Conservation (phyloP, 2,888 invertebrate species). For the Petrophora chlorosata region DNA sequence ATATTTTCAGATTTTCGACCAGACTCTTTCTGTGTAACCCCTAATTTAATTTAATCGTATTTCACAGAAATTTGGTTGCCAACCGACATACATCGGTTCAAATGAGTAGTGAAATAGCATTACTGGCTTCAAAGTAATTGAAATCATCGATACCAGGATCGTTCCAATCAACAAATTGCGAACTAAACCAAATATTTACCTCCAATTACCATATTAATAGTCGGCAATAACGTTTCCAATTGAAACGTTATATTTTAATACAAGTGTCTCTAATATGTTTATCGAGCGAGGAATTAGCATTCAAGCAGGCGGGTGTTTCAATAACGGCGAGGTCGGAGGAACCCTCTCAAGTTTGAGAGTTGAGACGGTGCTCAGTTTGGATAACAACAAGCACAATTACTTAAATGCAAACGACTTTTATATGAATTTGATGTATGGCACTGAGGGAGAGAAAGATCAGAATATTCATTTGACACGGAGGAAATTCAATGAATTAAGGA, state of each 20-base stretch:
- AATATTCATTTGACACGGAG: conserved; percentile 28
- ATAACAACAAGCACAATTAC: conserved; percentile 50
- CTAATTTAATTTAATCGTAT: too few relatives aligned
- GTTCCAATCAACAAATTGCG: conserved; percentile 22
- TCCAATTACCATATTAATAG: conserved; percentile 29
- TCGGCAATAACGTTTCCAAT: conserved; percentile 35
- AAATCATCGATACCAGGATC: conserved; percentile 10
- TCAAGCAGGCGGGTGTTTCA: conserved; percentile 47
- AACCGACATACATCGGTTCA: not conserved
- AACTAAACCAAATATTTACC: conserved; percentile 29
- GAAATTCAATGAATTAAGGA: conserved; percentile 22
- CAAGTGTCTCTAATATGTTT: conserved; percentile 44
- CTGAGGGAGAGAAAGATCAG: conserved; percentile 20
- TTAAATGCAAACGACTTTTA: conserved; percentile 44
- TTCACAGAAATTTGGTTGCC: not conserved
- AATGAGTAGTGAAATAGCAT: conserved; percentile 12
- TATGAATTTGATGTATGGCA: conserved; percentile 38
- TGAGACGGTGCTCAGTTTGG: conserved; percentile 44
- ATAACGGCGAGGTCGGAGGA: conserved; percentile 46
- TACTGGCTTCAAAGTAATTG: conserved; percentile 4
- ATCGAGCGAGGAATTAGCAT: conserved; percentile 47
- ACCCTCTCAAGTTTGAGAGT: conserved; percentile 43
- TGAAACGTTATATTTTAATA: conserved; percentile 44
- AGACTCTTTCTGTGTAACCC: too few relatives aligned
- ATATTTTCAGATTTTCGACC: too few relatives aligned